A percentile compares a stretch with the other conserved stretches of the same genome.
phyloP scores from a whole-genome alignment of 2,113 vertebrate genomes.

The Anhinga rufa region DNA sequence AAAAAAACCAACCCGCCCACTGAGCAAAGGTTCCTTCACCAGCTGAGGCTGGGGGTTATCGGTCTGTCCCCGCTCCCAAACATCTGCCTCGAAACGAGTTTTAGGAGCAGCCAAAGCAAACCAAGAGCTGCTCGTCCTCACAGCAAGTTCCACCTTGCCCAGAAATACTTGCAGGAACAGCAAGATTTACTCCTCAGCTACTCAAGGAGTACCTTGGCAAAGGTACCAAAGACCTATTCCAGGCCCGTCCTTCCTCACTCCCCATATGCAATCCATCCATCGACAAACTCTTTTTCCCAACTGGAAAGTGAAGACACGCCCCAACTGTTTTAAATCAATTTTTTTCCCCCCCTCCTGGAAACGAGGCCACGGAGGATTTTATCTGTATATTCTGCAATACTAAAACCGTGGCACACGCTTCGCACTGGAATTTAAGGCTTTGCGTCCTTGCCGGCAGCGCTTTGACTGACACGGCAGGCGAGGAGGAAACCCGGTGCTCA shows the following conservation, averaged over 20 bases:
- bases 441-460: not conserved
- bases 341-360: not conserved
- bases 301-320: not conserved
- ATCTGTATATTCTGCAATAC: not conserved
- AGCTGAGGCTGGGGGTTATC: not conserved
- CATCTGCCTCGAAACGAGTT: not conserved
- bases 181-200: not conserved
- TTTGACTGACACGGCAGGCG: not conserved
- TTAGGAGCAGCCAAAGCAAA: not conserved
- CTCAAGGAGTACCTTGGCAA: too few relatives aligned
- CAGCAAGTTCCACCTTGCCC: too few relatives aligned
- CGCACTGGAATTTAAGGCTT: not conserved
- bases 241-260: not conserved
- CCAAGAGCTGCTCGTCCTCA: not conserved
- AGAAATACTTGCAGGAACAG: not conserved
- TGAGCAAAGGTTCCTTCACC: not conserved
- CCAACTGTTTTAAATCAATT: not conserved
- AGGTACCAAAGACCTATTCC: not conserved
- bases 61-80: not conserved
- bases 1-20: too few relatives aligned
- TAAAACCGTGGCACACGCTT: not conserved
- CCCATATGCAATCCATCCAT: rapidly evolving
- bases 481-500: not conserved
- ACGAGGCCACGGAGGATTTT: not conserved
- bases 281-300: rapidly evolving